A percentile compares a stretch with the other conserved stretches of the same genome.
These are phyloP conservation scores for Tortricodes alternella DNA, from an alignment of 2,888 invertebrate species.

Conservation along the genomic window DNA sequence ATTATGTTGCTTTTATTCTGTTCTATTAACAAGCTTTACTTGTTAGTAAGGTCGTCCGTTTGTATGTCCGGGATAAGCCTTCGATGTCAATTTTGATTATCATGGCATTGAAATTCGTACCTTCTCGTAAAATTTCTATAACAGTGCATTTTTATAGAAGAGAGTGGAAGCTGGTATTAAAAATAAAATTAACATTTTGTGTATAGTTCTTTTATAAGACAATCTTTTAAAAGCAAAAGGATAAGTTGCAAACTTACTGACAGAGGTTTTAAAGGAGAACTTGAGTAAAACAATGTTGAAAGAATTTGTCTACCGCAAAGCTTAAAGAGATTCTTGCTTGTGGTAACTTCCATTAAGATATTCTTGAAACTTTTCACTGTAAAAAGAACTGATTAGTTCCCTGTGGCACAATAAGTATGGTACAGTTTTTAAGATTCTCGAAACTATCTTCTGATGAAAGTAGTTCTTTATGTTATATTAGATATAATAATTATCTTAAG, in stretches of 20 bases:
- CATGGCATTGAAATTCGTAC: too few relatives aligned
- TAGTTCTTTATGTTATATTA: neutral
- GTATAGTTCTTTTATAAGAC: too few relatives aligned
- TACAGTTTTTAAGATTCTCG: neutral
- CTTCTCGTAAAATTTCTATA: too few relatives aligned
- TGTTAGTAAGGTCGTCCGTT: too few relatives aligned
- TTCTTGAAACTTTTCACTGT: conserved; percentile 25
- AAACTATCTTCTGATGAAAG: neutral
- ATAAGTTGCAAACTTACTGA: neutral
- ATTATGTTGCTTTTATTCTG: too few relatives aligned
- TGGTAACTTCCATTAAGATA: conserved; percentile 29
- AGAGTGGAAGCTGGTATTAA: too few relatives aligned
- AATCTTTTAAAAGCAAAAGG: too few relatives aligned
- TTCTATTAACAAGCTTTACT: too few relatives aligned
- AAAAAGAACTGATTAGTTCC: conserved; percentile 11
- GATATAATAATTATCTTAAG: neutral
- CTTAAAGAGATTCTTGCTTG: conserved; percentile 39
- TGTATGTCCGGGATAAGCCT: too few relatives aligned
- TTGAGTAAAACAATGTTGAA: conserved; percentile 37
- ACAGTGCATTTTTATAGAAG: too few relatives aligned
- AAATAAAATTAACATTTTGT: too few relatives aligned
- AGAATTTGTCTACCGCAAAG: conserved; percentile 54
- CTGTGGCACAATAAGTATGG: neutral
- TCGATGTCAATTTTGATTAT: too few relatives aligned
- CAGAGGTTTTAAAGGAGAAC: conserved; percentile 5